Percentiles rank a stretch among this genome's conserved stretches.
Conservation (phyloP, 2,888 invertebrate species). For the Drosophila pullipes region DNA sequence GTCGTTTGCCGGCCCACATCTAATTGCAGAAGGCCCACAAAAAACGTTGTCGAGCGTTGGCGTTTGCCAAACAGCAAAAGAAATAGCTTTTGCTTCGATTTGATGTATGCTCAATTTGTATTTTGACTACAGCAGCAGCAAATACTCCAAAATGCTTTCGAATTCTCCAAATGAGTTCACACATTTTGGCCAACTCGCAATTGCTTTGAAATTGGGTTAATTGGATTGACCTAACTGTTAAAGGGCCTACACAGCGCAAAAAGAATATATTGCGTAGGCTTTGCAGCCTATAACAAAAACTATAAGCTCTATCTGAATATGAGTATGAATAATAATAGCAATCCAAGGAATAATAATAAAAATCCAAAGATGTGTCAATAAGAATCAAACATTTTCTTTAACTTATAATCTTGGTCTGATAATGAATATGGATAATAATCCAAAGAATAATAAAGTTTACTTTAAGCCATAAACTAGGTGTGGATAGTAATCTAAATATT, state of each 20-base stretch:
- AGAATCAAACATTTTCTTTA: not conserved
- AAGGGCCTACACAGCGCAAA: slow-evolving; percentile 44
- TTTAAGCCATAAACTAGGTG: not conserved
- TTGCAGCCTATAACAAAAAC: not conserved
- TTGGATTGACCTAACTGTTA: slow-evolving; percentile 62
- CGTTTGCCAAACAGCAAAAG: slow-evolving; percentile 45
- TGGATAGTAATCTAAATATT: not conserved
- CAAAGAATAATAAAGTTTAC: not conserved
- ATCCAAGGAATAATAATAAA: not conserved
- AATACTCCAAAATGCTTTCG: slow-evolving; percentile 50
- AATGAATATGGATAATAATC: not conserved
- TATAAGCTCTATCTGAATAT: not conserved
- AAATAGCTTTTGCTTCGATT: slow-evolving; percentile 58
- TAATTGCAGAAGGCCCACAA: slow-evolving; percentile 63
- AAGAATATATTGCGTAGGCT: slow-evolving; percentile 47
- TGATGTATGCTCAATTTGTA: slow-evolving; percentile 63
- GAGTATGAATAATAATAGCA: not conserved
- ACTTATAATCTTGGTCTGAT: too few species aligned
- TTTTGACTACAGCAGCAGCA: slow-evolving; percentile 49
- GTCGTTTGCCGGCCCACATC: slow-evolving; percentile 53
- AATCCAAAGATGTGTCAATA: not conserved
- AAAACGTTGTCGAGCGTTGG: slow-evolving; percentile 53
- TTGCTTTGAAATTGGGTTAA: slow-evolving; percentile 71
- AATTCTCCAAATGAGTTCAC: slow-evolving; percentile 28
- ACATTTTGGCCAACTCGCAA: slow-evolving; percentile 55